Evolutionary conservation across 2,113 vertebrate genomes (phyloP).

Genomic region (Planiliza haematocheilus): DNA sequence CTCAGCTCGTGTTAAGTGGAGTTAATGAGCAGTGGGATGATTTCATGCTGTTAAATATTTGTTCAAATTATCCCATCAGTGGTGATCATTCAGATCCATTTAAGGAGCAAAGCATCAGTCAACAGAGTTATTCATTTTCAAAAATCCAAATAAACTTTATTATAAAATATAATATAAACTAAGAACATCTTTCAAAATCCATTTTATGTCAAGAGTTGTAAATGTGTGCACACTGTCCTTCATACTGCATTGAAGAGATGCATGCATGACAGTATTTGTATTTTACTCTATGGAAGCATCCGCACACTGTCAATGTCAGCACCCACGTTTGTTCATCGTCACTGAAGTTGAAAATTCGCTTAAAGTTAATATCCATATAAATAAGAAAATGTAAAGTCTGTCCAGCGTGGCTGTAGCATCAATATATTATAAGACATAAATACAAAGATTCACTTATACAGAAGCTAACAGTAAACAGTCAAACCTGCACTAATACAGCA

Average conservation of each 20-base stretch:
- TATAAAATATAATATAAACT: slow-evolving; percentile 35
- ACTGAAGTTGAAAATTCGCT: slow-evolving; percentile 20
- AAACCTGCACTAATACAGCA: slow-evolving; percentile 11
- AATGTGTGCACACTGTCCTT: neutral
- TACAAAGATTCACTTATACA: slow-evolving; percentile 18
- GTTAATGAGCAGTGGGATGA: slow-evolving; percentile 20
- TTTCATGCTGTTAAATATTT: slow-evolving; percentile 47
- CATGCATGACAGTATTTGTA: neutral
- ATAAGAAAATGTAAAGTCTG: slow-evolving; percentile 21
- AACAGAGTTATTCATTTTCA: slow-evolving; percentile 15
- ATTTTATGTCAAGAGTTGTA: neutral
- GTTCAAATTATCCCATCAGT: slow-evolving; percentile 31
- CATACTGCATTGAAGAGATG: neutral
- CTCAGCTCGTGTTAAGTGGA: slow-evolving; percentile 1
- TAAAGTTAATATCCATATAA: slow-evolving; percentile 4
- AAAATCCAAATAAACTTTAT: slow-evolving; percentile 37
- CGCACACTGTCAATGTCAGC: neutral
- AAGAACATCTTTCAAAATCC: neutral
- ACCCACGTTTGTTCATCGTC: too few species aligned
- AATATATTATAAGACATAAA: slow-evolving; percentile 37
- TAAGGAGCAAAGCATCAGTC: neutral
- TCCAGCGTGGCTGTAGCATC: neutral
- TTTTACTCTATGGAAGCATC: neutral
- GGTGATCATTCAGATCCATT: neutral
- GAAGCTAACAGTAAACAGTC: slow-evolving; percentile 4